These are phyloP conservation scores for Pristiophorus japonicus DNA, from an alignment of 2,113 vertebrate genomes.

Conservation along the genomic window DNA sequence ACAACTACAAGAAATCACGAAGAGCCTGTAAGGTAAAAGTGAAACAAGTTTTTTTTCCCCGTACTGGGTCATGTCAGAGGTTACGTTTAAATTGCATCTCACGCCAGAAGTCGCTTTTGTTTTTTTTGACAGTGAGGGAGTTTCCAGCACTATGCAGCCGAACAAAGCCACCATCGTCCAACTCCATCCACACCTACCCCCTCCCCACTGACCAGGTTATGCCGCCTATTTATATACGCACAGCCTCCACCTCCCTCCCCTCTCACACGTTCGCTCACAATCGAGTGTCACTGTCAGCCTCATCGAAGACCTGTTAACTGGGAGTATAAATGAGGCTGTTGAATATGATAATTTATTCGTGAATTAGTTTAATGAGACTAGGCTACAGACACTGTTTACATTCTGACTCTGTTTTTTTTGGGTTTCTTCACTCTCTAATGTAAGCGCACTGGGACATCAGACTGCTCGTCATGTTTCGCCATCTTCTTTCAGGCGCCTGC, in stretches of 20 bases:
- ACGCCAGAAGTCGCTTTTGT: constrained; percentile 51
- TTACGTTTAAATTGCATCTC: neutral
- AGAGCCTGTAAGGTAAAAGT: neutral
- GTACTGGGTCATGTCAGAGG: constrained; percentile 37
- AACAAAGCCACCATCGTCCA: neutral
- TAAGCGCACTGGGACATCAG: constrained; percentile 47
- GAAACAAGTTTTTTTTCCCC: neutral
- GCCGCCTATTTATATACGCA: neutral
- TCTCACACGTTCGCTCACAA: constrained; percentile 75
- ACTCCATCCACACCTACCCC: no score
- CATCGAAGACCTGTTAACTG: constrained; percentile 92
- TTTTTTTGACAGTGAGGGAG: constrained; percentile 51
- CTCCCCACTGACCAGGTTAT: neutral
- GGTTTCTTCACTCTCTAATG: constrained; percentile 49
- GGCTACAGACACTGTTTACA: constrained; percentile 76
- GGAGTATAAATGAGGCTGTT: constrained; percentile 92
- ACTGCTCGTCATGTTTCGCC: constrained; percentile 41
- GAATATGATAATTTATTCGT: constrained; percentile 96
- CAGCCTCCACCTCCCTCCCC: no score
- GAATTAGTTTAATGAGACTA: constrained; percentile 89
- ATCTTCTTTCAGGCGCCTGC: neutral
- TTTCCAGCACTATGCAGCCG: no score
- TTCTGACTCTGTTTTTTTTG: constrained; percentile 52
- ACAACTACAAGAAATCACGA: neutral
- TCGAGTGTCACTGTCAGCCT: constrained; percentile 83